Evolutionary conservation across 2,888 invertebrate genomes (phyloP), one percentile per base, ranked within the genome.

Genomic region (Plagodis dolabraria): DNA sequence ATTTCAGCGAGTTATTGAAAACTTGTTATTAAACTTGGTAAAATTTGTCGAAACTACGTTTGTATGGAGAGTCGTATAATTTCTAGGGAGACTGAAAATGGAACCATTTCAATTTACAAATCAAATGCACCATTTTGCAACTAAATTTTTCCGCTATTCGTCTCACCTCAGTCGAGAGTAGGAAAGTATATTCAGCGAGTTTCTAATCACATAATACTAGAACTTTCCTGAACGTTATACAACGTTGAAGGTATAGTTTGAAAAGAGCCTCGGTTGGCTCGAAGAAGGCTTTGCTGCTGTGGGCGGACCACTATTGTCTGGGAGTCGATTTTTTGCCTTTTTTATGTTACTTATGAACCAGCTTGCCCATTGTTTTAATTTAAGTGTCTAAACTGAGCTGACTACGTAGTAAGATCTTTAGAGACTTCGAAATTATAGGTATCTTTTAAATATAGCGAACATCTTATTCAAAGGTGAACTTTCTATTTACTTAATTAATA

Each of bases 291-390:
- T 57, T 54, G 22, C 52, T 54, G 53, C 56, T 59, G 74, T 72
- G 65, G 75, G 73, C 62, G 69, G 62, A 59, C 54, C 51, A 43
- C 55, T 66, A 71, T 76, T 76, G 74, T 76, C 60, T 67, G 59
- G 49, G 66, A 60, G 58, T 58, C 45, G 22, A 8, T 63, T 65
- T 61, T 57, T 60, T 63, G 60, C 51, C 53, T 35, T 55, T 51
- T 53, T 45, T 46, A 49, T 53, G 45, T 47, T 51, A 38, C 34
- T 45, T 42, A 33, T 59, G 45, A 38, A 11, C 12, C 42, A 35
- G 40, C 46, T 58, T 53, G 47, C 6, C 33, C 33, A 58, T 58
- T 49, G 40, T 46, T 58, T 53, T 53, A 53, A 49, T 34, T 53
- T 33, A 10, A 36, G 44, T 5, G 38, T 38, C 22, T n/a, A 22